phyloP scores from a whole-genome alignment of 2,888 invertebrate species.

The Xestia sexstrigata region DNA sequence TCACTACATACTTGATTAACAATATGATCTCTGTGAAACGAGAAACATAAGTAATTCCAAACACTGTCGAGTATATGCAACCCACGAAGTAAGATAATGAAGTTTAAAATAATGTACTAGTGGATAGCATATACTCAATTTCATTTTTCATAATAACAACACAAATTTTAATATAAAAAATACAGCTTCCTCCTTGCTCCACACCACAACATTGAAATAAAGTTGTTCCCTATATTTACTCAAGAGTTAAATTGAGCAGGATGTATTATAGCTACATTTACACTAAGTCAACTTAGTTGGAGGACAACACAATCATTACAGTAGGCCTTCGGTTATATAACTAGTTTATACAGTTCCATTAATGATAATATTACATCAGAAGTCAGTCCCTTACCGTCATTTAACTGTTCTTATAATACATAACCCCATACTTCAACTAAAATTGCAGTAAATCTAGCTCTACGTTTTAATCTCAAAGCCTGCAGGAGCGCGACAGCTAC shows the following conservation, averaged over 20 bases:
- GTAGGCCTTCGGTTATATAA: constrained; percentile 86
- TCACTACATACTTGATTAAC: constrained; percentile 23
- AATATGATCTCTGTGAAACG: constrained; percentile 22
- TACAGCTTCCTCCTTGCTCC: constrained; percentile 78
- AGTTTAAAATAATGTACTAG: constrained; percentile 57
- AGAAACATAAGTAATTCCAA: constrained; percentile 20
- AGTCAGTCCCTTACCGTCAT: constrained; percentile 87
- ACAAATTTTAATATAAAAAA: constrained; percentile 65
- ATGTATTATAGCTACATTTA: constrained; percentile 86
- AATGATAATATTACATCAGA: constrained; percentile 88
- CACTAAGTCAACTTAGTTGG: constrained; percentile 88
- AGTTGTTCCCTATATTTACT: constrained; percentile 84
- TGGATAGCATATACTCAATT: constrained; percentile 68
- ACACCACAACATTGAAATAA: constrained; percentile 75
- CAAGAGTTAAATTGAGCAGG: constrained; percentile 88
- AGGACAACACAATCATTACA: constrained; percentile 82
- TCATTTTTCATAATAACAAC: constrained; percentile 47
- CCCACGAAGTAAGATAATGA: constrained; percentile 50
- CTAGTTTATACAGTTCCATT: constrained; percentile 88
- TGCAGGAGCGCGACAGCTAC: constrained; percentile 62
- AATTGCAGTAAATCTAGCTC: constrained; percentile 85
- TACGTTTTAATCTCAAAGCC: constrained; percentile 87
- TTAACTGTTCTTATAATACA: constrained; percentile 87
- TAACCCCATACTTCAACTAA: constrained; percentile 86
- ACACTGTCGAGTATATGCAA: constrained; percentile 58